Base-by-base conservation (phyloP, 2,797 vertebrate genomes). In the Enteromius radiatus region DNA sequence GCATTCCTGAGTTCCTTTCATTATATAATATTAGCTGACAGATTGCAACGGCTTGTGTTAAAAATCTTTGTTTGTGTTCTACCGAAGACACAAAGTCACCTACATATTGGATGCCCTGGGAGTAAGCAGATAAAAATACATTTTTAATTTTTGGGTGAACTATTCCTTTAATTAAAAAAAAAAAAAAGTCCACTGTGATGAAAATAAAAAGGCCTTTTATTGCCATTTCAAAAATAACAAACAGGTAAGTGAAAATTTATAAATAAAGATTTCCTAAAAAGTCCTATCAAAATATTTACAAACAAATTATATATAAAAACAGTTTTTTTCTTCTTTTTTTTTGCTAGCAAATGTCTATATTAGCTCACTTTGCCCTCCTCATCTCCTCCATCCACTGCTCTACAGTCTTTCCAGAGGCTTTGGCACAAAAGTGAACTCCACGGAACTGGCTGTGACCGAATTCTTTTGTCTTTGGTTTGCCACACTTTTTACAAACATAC, bases 381-480 rank as follows among this genome's bases (percentile, higher is more conserved):
- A 82, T 84, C 33, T 79, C 69, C 59, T 64, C 76, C 33, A 80
- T 23, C 82, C 76, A 84, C 14, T 78, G 64, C 41, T 78, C 31
- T 3, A 70, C 49, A 12, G 76, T 69, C 43, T 77, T 71, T 63
- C 82, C 77, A 3, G 68, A 71, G 14, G 77, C 41, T 41, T 31
- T 70, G 21, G 68, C 67, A 63, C 82, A 84, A 54, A 84, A 84
- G 23, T 84, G 76, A 3, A 56, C 69, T 19, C 79, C 73, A 0
- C 33, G 21, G 33, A 70, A 81, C 19, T 69, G 79, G 56, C 84
- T 85, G 45, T 82, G 79, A 15, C 74, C 84, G 12, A 70, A 85
- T n/a, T 84, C 78, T 63, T 65, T 84, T 0, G 59, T 84, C 47
- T 81, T 84, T n/a, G 83, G 78, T n/a, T 81, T 74, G 21, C 73